These are phyloP conservation scores for Lepeophtheirus salmonis DNA, from an alignment of 1,140 invertebrate genomes.

Conservation along the genomic window DNA sequence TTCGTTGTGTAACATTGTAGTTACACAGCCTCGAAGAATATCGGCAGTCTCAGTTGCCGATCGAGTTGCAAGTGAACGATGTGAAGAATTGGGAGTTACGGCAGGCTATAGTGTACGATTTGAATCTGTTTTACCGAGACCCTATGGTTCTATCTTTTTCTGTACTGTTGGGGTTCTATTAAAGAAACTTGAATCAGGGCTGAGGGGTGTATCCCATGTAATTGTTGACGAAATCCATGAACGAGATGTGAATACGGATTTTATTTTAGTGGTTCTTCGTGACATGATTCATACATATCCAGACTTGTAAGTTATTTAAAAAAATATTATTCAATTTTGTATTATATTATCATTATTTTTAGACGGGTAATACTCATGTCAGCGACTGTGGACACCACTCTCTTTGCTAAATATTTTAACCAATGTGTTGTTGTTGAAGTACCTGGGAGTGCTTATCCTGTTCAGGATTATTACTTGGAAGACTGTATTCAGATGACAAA, in stretches of 20 bases:
- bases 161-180: conserved; percentile 84
- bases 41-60: conserved; percentile 86
- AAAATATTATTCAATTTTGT: not conserved
- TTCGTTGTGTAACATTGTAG: conserved; percentile 62
- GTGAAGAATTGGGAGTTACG: conserved; percentile 57
- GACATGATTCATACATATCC: conserved; percentile 79
- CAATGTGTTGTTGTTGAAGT: conserved; percentile 63
- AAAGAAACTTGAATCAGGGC: conserved; percentile 65
- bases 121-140: conserved; percentile 65
- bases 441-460: conserved; percentile 54
- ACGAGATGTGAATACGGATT: conserved; percentile 87
- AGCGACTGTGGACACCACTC: conserved; percentile 75
- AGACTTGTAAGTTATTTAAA: conserved; percentile 30
- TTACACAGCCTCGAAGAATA: conserved; percentile 82
- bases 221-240: conserved; percentile 96
- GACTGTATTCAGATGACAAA: conserved; percentile 61
- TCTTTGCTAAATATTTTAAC: conserved; percentile 80
- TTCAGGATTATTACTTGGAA: conserved; percentile 71
- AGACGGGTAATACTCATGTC: conserved; percentile 81
- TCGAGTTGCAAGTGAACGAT: conserved; percentile 63
- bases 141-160: conserved; percentile 79
- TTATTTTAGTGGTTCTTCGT: conserved; percentile 73
- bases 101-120: conserved; percentile 80
- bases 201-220: conserved; percentile 70
- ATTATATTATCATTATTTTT: conserved; percentile 28